phyloP scores from a whole-genome alignment of 2,113 vertebrate genomes.

The Tragelaphus strepsiceros region DNA sequence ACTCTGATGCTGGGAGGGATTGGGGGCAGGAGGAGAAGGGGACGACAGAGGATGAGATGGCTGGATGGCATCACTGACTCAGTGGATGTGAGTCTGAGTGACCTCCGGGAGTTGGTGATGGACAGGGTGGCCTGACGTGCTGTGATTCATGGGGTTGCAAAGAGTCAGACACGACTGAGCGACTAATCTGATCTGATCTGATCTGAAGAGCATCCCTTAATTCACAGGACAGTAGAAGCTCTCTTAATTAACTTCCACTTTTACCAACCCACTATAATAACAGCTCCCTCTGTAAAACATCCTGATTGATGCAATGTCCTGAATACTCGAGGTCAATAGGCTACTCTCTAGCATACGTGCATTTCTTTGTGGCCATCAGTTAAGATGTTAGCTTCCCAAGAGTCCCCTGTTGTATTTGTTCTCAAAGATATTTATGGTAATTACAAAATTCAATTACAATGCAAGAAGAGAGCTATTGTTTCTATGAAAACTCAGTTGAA shows the following conservation, averaged over 20 bases:
- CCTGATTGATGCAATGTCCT: background rate
- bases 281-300: background rate
- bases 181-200: no score
- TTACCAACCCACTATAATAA: background rate
- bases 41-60: no score
- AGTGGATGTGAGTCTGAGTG: no score
- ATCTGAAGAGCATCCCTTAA: slow-evolving; percentile 24
- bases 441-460: slow-evolving; percentile 55
- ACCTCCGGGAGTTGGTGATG: no score
- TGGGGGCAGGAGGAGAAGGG: no score
- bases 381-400: slow-evolving; percentile 15
- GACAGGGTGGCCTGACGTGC: no score
- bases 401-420: slow-evolving; percentile 20
- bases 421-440: slow-evolving; percentile 51
- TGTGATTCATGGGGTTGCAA: no score
- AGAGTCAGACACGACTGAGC: no score
- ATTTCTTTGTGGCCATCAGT: background rate
- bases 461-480: slow-evolving; percentile 48
- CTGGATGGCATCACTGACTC: no score
- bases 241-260: slow-evolving; percentile 51
- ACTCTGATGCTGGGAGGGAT: no score
- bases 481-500: slow-evolving; percentile 40
- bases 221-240: slow-evolving; percentile 1
- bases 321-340: background rate
- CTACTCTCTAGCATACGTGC: background rate